Percentiles rank a stretch among this genome's conserved stretches.
These are phyloP conservation scores for Yoshiicerus persimilis DNA, from an alignment of 1,140 invertebrate genomes.

Conservation along the genomic window DNA sequence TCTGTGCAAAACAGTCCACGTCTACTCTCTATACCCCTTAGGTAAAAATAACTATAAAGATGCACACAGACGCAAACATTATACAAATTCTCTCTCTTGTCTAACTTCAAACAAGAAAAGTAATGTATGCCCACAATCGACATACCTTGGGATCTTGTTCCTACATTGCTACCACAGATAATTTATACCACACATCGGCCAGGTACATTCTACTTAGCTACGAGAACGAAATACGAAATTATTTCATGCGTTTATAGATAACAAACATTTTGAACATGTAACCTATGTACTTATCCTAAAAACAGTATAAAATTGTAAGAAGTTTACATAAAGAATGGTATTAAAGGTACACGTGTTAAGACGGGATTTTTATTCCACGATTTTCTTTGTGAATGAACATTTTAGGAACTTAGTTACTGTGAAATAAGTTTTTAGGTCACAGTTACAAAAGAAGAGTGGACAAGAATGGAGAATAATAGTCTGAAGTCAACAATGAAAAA, in stretches of 20 bases:
- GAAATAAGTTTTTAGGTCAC: conserved; percentile 9
- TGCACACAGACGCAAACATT: no score
- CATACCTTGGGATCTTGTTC: no score
- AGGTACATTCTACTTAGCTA: no score
- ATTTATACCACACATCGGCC: no score
- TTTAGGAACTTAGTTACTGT: not conserved
- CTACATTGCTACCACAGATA: no score
- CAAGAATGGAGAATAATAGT: not conserved
- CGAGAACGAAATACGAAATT: no score
- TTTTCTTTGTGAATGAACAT: not conserved
- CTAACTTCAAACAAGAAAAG: not conserved
- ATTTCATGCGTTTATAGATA: no score
- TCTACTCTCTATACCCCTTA: not conserved
- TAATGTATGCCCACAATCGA: no score
- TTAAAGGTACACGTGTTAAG: not conserved
- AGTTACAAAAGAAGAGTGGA: no score
- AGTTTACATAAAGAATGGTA: not conserved
- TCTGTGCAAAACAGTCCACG: not conserved
- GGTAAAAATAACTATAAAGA: not conserved
- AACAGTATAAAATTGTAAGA: not conserved
- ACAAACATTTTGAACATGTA: no score
- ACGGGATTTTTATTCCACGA: not conserved
- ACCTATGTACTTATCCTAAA: no score
- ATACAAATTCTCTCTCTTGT: no score
- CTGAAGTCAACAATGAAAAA: not conserved